phyloP scores from a whole-genome alignment of 2,113 vertebrate genomes.

The Delphinus delphis region DNA sequence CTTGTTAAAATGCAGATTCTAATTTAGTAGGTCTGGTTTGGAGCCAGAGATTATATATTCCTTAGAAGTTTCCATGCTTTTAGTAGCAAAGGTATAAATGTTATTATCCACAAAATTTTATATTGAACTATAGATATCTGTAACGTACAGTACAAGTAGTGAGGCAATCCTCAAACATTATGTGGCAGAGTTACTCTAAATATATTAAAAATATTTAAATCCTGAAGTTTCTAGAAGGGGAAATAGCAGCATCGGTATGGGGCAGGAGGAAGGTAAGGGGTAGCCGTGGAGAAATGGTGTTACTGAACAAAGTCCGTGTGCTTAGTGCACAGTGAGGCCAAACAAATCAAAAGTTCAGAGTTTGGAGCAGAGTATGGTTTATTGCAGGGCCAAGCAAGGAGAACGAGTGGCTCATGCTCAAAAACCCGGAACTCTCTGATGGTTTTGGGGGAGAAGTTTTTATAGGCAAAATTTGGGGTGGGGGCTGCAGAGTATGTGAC shows the following conservation, averaged over 20 bases:
- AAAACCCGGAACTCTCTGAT: background rate
- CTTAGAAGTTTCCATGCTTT: background rate
- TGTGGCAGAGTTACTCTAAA: background rate
- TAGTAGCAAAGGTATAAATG: background rate
- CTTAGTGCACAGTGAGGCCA: background rate
- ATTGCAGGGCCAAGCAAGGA: background rate
- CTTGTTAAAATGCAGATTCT: background rate
- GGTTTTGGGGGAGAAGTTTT: background rate
- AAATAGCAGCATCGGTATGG: background rate
- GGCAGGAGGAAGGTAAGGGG: rapidly evolving
- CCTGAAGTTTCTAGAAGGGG: background rate
- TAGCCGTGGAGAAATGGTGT: background rate
- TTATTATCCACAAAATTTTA: background rate
- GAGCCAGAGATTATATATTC: background rate
- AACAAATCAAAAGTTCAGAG: background rate
- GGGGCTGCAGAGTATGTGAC: background rate
- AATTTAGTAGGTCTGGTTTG: background rate
- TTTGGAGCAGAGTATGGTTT: background rate
- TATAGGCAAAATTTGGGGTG: background rate
- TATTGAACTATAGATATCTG: background rate
- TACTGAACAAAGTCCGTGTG: background rate
- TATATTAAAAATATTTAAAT: background rate
- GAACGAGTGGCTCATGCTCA: background rate
- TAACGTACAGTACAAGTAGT: background rate
- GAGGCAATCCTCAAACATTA: background rate